Base-by-base conservation (phyloP, 2,888 invertebrate genomes). In the Yponomeuta evonymella region DNA sequence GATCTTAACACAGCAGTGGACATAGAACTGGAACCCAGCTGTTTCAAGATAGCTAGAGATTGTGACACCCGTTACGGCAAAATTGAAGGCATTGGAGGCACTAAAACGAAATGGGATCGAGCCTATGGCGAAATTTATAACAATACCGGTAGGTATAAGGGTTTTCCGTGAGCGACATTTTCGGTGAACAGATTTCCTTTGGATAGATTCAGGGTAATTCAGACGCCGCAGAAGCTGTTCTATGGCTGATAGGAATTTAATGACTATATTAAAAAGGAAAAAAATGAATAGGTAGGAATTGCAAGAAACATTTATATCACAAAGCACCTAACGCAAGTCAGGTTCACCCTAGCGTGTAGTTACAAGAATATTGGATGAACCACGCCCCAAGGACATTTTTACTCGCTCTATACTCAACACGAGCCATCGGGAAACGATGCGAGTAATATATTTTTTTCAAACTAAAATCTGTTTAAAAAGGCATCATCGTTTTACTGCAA, bases 21-120 rank as follows among this genome's bases (percentile, higher is more conserved):
- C 82, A 82, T 83, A 81, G 83, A 85, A 85, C 80, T 75, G 78
- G 78, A 74, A 71, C 79, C 78, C 79, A 79, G 80, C 79, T 80
- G 80, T 83, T 84, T 78, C 77, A 15, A 64, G 62, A 48, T 66
- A 9, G 36, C 72, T 69, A 70, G 72, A 68, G 62, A 68, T 65
- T 66, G 62, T 51, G 66, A 70, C 67, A 71, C 62, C 58, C 48
- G 73, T 58, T 65, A 71, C 72, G 29, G 69, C 15, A 62, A 70
- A 70, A 69, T 63, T 66, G 62, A 48, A 62, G 48, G 23, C 67
- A 69, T 65, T 69, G 65, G 30, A 65, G 33, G 75, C 75, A 79
- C 77, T 83, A 77, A 83, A 83, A 80, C 75, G 79, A 79, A 80
- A 82, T 79, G 78, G 79, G 71, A 75, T 73, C 73, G 71, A 72